Evolutionary conservation across 2,797 vertebrate species (phyloP).

Genomic region (Trichosurus vulpecula): DNA sequence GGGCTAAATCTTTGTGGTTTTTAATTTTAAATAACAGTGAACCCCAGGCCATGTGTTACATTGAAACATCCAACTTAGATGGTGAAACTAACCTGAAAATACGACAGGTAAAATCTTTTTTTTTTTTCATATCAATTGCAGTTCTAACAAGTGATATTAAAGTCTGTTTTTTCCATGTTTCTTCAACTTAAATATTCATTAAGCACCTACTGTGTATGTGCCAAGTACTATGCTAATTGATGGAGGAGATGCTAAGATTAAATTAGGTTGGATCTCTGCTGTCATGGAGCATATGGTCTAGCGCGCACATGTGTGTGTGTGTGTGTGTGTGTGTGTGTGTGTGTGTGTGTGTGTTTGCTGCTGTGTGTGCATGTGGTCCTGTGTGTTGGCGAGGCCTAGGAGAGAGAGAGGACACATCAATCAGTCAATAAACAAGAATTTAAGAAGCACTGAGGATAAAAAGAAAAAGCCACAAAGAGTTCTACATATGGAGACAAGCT

Average conservation of each 20-base stretch:
- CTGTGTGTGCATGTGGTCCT: not conserved
- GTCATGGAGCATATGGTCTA: not conserved
- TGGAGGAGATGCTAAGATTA: not conserved
- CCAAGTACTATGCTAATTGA: not conserved
- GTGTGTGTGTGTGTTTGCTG: no score
- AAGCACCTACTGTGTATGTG: not conserved
- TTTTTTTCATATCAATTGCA: conserved; percentile 25
- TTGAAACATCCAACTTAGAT: conserved; percentile 99
- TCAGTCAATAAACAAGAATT: not conserved
- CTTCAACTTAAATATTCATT: not conserved
- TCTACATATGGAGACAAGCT: not conserved
- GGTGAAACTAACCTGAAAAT: conserved; percentile 99
- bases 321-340: not conserved
- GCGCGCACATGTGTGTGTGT: not conserved
- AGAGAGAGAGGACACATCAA: not conserved
- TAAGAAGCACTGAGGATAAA: not conserved
- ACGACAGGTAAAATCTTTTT: conserved; percentile 91
- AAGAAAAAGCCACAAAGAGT: not conserved
- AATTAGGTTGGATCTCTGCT: not conserved
- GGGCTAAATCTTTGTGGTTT: conserved; percentile 65
- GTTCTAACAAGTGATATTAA: conserved; percentile 3
- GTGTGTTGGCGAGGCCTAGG: not conserved
- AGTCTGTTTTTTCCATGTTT: conserved; percentile 13
- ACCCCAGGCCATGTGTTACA: conserved; percentile 99
- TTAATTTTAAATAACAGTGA: conserved; percentile 88